Evolutionary conservation across 2,888 invertebrate genomes (phyloP).

Genomic region (Leptinotarsa peninsularis): DNA sequence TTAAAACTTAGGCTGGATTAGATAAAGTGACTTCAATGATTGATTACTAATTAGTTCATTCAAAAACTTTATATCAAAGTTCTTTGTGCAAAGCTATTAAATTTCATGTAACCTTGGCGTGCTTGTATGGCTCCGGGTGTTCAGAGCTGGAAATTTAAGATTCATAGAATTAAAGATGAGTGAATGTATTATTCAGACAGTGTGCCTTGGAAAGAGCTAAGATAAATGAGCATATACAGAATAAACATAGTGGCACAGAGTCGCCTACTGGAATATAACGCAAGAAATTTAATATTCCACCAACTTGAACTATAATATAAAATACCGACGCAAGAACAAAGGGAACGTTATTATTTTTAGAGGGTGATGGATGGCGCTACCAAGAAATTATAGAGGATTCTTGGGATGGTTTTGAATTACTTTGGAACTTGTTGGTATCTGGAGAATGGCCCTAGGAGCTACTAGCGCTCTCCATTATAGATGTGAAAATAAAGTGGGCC

Average conservation of each 20-base stretch:
- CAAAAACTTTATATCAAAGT: conserved; percentile 14
- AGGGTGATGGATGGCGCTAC: conserved; percentile 36
- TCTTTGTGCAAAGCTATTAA: conserved; percentile 41
- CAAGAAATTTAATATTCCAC: conserved; percentile 45
- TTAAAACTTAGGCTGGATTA: background rate
- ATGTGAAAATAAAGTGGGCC: background rate
- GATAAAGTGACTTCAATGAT: conserved; percentile 3
- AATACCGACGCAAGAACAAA: conserved; percentile 36
- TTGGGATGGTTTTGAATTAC: conserved; percentile 33
- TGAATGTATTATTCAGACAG: conserved; percentile 63
- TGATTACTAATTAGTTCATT: background rate
- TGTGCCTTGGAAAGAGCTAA: conserved; percentile 63
- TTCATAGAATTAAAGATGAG: conserved; percentile 67
- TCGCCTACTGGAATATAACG: conserved; percentile 41
- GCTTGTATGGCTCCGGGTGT: conserved; percentile 44
- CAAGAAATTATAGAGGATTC: conserved; percentile 43
- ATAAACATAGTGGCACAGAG: conserved; percentile 58
- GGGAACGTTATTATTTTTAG: conserved; percentile 42
- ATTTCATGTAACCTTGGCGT: conserved; percentile 44
- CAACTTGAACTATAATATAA: conserved; percentile 38
- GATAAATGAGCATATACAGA: conserved; percentile 61
- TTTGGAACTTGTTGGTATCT: conserved; percentile 29
- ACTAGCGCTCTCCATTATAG: conserved; percentile 3
- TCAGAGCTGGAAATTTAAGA: conserved; percentile 60
- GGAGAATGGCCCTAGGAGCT: conserved; percentile 26